Evolutionary conservation across 1,140 invertebrate genomes (phyloP), one percentile per base, ranked within the genome.

Genomic region (Colletes gigas): DNA sequence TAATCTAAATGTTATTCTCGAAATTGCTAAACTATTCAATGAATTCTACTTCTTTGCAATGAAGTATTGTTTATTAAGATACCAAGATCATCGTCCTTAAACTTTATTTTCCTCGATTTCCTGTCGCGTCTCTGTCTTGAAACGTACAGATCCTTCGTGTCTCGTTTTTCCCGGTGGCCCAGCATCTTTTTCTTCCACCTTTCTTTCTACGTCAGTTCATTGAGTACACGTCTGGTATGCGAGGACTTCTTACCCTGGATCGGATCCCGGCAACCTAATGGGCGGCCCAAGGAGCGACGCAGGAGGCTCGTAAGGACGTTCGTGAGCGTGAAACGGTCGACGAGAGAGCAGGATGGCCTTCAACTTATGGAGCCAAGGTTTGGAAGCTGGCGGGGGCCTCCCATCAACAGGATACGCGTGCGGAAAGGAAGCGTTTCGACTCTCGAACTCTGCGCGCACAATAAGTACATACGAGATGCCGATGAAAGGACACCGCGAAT

Each of bases 191-290:
- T 65, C 41, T 3, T 80, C 67, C 52, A 17, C 73, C 76, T 85
- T 81, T 57, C 63, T 69, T 81, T 78, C 78, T 72, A 67, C 69
- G 81, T 77, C 78, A 81, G 84, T 88, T 91, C 88, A 91, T 91
- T 90, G 90, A 91, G 87, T 81, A 85, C 70, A 50, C 87, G 90
- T 91, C 89, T 90, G 90, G 90, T 89, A 90, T 91, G 90, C 87
- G 84, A 86, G 89, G 80, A 79, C 85, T 82, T 83, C 82, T 89
- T 88, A 89, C 85, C 86, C 83, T 80, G 81, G 78, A 85, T 85
- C 79, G 60, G 72, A 66, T 71, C 30, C 30, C 70, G 73, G 74
- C 63, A 63, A 76, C 69, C 83, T 85, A 83, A 86, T 86, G 85
- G 85, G 52, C 81, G 72, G 78, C 72, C 72, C 47, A 73, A 59